Conservation (phyloP, 2,888 invertebrate species). For the Allacma fusca region DNA sequence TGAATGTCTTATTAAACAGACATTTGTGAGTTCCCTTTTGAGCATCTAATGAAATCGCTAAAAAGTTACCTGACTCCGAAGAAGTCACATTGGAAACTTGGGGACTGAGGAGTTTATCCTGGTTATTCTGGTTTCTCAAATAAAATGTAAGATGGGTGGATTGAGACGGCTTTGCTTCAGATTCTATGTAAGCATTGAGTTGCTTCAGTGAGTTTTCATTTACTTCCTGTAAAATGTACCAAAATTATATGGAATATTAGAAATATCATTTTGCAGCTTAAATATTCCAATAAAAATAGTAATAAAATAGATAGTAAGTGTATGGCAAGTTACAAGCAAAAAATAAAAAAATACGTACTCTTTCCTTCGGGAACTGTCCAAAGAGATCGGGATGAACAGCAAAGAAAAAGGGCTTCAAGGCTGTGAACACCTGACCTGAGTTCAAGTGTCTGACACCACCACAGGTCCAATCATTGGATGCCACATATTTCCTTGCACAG, state of each 20-base stretch:
- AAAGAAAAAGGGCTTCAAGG: conserved; percentile 92
- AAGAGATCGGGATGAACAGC: conserved; percentile 95
- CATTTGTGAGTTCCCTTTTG: too few species aligned
- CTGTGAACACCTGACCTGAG: conserved; percentile 86
- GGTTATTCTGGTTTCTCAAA: conserved; percentile 67
- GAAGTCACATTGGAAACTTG: conserved; percentile 10
- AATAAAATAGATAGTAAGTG: too few species aligned
- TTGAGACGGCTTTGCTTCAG: conserved; percentile 31
- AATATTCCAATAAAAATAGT: too few species aligned
- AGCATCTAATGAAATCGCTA: background rate
- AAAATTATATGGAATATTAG: too few species aligned
- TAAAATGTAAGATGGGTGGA: conserved; percentile 80
- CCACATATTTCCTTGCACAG: background rate
- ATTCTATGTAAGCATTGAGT: conserved; percentile 82
- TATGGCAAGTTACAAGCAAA: too few species aligned
- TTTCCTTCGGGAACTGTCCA: conserved; percentile 87
- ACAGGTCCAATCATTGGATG: conserved; percentile 19
- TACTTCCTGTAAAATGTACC: conserved; percentile 70
- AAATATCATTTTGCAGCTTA: too few species aligned
- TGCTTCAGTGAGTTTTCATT: conserved; percentile 92
- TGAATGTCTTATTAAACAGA: too few species aligned
- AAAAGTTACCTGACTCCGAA: conserved; percentile 16
- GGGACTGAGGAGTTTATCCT: background rate
- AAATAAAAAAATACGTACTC: conserved; percentile 71
- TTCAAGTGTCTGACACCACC: conserved; percentile 66